Evolutionary conservation across 2,797 vertebrate genomes (phyloP), one percentile per base, ranked within the genome.

Genomic region (Typhlichthys subterraneus): DNA sequence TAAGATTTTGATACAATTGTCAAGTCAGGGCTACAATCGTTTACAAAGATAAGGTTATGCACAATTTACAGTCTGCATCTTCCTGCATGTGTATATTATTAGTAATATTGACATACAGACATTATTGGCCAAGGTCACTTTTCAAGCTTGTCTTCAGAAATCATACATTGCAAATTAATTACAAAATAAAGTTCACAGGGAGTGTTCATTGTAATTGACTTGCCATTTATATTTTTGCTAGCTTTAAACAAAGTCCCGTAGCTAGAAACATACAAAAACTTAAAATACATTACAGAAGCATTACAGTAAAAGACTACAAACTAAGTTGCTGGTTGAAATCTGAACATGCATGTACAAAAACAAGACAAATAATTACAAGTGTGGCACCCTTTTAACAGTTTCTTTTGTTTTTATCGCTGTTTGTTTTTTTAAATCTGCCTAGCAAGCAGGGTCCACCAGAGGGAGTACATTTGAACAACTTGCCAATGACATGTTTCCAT

Each of bases 331-430:
- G 73, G 77, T 67, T 69, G 55, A 83, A 84, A 85, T 75, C 60
- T 86, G 83, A 82, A 89, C 91, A 90, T 91, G 91, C 91, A 86
- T 33, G 48, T 87, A 89, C 75, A 87, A 89, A 87, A 85, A 73
- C 31, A 47, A 65, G 31, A 50, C 67, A 66, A 56, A 69, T 69
- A 69, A 78, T 64, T 78, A 80, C 64, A 73, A 65, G 67, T 81
- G 89, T 94, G 93, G 92, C 92, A 94, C 91, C 86, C 75, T 83
- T 92, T 85, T 46, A 80, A 77, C 67, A 69, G 63, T 62, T 71
- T 68, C 29, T 72, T 76, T 72, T 72, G 64, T 66, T 42, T 66
- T 61, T 54, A 75, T 61, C 67, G 64, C 62, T 13, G 53, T 33
- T 57, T 48, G 14, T 42, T 52, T 14, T 68, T 62, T 53, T 61